Evolutionary conservation across 2,888 invertebrate species (phyloP).

Genomic region (Heliconius aoede): DNA sequence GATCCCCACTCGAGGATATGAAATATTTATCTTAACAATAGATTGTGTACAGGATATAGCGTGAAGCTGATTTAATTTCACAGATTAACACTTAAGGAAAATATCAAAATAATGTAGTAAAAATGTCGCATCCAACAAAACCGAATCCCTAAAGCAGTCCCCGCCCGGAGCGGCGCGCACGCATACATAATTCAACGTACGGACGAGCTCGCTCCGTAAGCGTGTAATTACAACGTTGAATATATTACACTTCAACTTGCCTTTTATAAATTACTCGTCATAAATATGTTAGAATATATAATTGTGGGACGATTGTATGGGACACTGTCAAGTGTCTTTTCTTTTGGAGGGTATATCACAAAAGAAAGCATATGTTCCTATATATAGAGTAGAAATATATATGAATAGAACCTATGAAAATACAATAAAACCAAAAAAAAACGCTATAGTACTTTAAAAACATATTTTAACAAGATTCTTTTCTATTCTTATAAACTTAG

Average conservation of each 20-base stretch:
- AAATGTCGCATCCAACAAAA: slow-evolving; percentile 20
- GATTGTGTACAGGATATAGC: too few species aligned
- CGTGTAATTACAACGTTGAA: slow-evolving; percentile 70
- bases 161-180: slow-evolving; percentile 35
- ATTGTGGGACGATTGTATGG: slow-evolving; percentile 54
- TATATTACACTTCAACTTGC: slow-evolving; percentile 62
- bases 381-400: not conserved
- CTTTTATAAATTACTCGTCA: slow-evolving; percentile 60
- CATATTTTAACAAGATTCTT: too few species aligned
- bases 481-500: not conserved
- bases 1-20: too few species aligned
- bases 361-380: slow-evolving; percentile 6
- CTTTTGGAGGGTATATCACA: slow-evolving; percentile 5
- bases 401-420: too few species aligned
- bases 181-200: slow-evolving; percentile 65
- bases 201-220: slow-evolving; percentile 56
- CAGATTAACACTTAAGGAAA: not conserved
- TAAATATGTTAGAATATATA: slow-evolving; percentile 56
- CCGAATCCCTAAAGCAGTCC: slow-evolving; percentile 9
- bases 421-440: too few species aligned
- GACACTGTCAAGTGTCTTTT: slow-evolving; percentile 33
- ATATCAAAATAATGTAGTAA: slow-evolving; percentile 2
- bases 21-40: too few species aligned
- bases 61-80: too few species aligned
- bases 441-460: too few species aligned